Percentiles rank a stretch among this genome's conserved stretches.
phyloP scores from a whole-genome alignment of 2,113 vertebrate species.

The Passer domesticus region DNA sequence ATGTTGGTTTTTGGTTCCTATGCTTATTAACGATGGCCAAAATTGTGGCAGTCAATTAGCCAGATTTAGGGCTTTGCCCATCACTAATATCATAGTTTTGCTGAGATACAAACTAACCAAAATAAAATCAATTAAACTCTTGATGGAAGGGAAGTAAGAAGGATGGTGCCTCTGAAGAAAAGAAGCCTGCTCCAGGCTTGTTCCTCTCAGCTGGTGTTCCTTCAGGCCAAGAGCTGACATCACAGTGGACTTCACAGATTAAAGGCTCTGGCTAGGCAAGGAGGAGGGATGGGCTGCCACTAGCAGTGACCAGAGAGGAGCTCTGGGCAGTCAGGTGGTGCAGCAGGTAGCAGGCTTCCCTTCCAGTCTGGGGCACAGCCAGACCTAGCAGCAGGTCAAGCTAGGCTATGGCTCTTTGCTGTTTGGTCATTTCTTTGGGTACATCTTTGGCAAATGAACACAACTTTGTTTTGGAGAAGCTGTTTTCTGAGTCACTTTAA shows the following conservation, averaged over 20 bases:
- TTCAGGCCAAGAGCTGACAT: not conserved
- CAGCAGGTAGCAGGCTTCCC: not conserved
- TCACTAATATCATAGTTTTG: not conserved
- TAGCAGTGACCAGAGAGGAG: not conserved
- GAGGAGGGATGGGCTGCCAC: not conserved
- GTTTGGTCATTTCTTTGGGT: not conserved
- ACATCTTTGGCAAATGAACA: not conserved
- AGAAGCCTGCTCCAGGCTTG: not conserved
- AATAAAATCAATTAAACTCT: not conserved
- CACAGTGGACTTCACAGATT: not conserved
- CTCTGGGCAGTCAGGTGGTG: not conserved
- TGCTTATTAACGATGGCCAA: not conserved
- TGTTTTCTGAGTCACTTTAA: conserved; percentile 52
- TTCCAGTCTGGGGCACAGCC: not conserved
- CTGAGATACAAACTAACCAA: not conserved
- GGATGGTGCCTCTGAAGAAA: not conserved
- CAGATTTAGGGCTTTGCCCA: not conserved
- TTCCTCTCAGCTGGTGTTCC: not conserved
- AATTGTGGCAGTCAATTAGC: not conserved
- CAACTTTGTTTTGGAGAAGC: not conserved
- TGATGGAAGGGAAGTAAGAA: not conserved
- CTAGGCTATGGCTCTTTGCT: not conserved
- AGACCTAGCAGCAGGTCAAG: not conserved
- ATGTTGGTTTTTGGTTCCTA: not conserved
- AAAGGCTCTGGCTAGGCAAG: not conserved